Base-by-base conservation (phyloP, 2,888 invertebrate genomes). In the Drosophila recens region DNA sequence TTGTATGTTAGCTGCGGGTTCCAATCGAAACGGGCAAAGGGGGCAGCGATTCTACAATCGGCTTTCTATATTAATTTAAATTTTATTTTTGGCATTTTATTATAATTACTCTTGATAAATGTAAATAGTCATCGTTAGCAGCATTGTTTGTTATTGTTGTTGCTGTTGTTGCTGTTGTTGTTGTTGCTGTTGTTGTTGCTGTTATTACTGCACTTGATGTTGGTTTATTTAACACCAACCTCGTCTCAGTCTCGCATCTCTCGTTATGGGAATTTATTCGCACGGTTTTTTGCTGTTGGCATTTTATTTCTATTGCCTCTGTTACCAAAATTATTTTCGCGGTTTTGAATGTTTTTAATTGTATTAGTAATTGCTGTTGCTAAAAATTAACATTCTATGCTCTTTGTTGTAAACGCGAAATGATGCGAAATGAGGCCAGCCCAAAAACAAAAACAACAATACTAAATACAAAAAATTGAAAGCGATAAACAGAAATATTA, bases 1-100 rank as follows among this genome's bases (percentile, higher is more conserved):
- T 46, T 46, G 51, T 51, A 49, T 61, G 43, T 38, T 65, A 72
- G 69, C 67, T 59, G 70, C 64, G 58, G 58, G 48, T 38, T 2
- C 11, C 27, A 48, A 27, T 36, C 34, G 48, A 27, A 5, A 4
- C 23, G 6, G 5, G 17, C 11, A n/a, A 20, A 3, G 1, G 20
- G 20, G 11, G 13, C 8, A 10, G 45, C 58, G 56, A 48, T 77
- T 67, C 51, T 78, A 89, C 89, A 89, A 89, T 89, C 88, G 89
- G 84, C 88, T 86, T 89, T 89, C 89, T 83, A 87, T 85, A 88
- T 87, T 89, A 89, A 89, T 89, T 89, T 86, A 82, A 82, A 82
- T 87, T 88, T 89, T 82, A 84, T 89, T 84, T 89, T 90, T 79
- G 84, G 79, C 79, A 81, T 89, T 88, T 88, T 87, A 89, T 87